Base-by-base conservation (phyloP, 2,797 vertebrate genomes). In the Garrulus glandarius region DNA sequence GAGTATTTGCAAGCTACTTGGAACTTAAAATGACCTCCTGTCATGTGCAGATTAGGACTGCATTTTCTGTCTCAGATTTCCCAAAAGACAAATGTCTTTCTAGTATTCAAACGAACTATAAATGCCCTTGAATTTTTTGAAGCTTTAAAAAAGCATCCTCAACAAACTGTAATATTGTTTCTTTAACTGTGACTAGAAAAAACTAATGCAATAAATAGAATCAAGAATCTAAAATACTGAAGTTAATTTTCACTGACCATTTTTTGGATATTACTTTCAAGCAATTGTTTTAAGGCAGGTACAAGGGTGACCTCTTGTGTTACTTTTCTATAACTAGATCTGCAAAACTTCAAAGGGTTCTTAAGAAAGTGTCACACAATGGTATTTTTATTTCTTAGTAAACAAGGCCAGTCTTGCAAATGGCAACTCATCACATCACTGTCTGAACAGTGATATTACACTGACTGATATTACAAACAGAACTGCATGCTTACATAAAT, bases 241-340 rank as follows among this genome's bases (percentile, higher is more conserved):
- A 86, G 10, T 37, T 81, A n/a, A 52, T 74, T 82, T 79, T 70
- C 24, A 34, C 9, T 52, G 2, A 75, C 11, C 17, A 30, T 71
- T 63, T 46, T 82, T 30, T 23, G 7, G 22, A 6, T 61, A 60
- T 7, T 64, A 75, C 13, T 81, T 68, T 43, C 27, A 91, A 29
- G 30, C 24, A 84, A 91, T 52, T 91, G 89, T 85, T 71, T 81
- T 63, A 70, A 93, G 93, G 60, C 55, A 95, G n/a, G 46, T 68
- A 55, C 67, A 87, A 97, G 83, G 41, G 85, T 94, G 95, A 96
- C 95, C 84, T 94, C 94, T 96, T 94, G 93, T 97, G 89, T 93
- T 64, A 50, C 34, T 59, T 44, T 77, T 70, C 59, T 82, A 82
- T 36, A 92, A 78, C 53, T 85, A 74, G 77, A 94, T 44, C 24